Evolutionary conservation across 2,888 invertebrate species (phyloP), one percentile per base, ranked within the genome.

Genomic region (Xanthia togata): DNA sequence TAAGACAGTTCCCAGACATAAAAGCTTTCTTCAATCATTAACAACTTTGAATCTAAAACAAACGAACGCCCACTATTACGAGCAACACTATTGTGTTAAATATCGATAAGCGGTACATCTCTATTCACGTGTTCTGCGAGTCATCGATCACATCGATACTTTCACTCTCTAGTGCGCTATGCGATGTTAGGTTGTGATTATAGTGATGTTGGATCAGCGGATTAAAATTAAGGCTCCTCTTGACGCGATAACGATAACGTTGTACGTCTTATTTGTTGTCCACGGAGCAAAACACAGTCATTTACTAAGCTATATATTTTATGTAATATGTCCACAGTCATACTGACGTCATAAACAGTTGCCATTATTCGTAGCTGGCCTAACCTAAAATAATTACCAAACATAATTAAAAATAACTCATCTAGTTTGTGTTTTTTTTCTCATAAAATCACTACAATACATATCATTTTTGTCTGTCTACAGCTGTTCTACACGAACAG

Each of bases 61-160:
- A 87, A 82, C 62, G 76, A 26, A 75, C 73, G 78, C 82, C 88
- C 65, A 79, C 80, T 63, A 78, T 86, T 76, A 81, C 74, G 35
- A 59, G 31, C 68, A 41, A 35, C 64, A 69, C 74, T 67, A 50
- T 79, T 79, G 57, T 79, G 65, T 73, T 72, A 83, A 57, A 73
- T 84, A 85, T 88, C 87, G 87, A 87, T 87, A 81, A 69, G 59
- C 62, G 80, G 80, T 35, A 79, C 89, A 82, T 81, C 89, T 82
- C 87, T 80, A 85, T 87, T 87, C 89, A 83, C 55, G 85, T 76
- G 80, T 82, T 88, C 75, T 84, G 57, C 73, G 80, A 83, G 81
- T 80, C 86, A 88, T 88, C 84, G 84, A 88, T 88, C 88, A 88
- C 86, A 84, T 88, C 82, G 79, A 79, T 88, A 82, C 84, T 86